These are phyloP conservation scores for Aromia moschata DNA, from an alignment of 2,888 invertebrate species.

Conservation along the genomic window DNA sequence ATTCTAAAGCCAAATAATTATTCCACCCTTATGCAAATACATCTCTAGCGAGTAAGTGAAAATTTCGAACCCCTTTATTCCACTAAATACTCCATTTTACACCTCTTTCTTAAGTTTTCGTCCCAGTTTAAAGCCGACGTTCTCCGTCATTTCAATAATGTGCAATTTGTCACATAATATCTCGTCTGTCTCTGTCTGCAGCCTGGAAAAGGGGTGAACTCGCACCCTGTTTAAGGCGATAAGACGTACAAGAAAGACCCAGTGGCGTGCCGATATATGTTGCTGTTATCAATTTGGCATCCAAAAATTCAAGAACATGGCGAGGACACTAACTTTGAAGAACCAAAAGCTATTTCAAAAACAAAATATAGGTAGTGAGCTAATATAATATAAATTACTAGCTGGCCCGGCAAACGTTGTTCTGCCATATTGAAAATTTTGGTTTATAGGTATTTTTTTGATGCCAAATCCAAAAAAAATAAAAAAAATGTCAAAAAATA, in stretches of 20 bases:
- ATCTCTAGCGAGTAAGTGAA: slow-evolving; percentile 44
- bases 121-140: slow-evolving; percentile 44
- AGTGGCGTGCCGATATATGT: slow-evolving; percentile 24
- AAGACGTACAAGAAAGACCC: slow-evolving; percentile 30
- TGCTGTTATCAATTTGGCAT: too few relatives aligned
- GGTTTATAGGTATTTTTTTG: too few relatives aligned
- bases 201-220: slow-evolving; percentile 35
- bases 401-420: too few relatives aligned
- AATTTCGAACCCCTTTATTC: slow-evolving; percentile 55
- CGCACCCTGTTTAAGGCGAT: slow-evolving; percentile 39
- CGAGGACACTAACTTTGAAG: too few relatives aligned
- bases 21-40: slow-evolving; percentile 41
- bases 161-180: slow-evolving; percentile 62
- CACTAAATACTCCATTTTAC: slow-evolving; percentile 59
- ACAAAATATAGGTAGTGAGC: too few relatives aligned
- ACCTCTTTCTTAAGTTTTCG: slow-evolving; percentile 52
- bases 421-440: too few relatives aligned
- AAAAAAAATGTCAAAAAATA: too few relatives aligned
- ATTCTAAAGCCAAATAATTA: slow-evolving; percentile 36
- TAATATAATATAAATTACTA: too few relatives aligned
- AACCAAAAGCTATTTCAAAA: too few relatives aligned
- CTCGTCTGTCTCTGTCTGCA: slow-evolving; percentile 42
- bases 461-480: too few relatives aligned
- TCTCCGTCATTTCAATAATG: slow-evolving; percentile 59
- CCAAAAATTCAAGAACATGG: too few relatives aligned